Evolutionary conservation across 1,140 invertebrate genomes (phyloP).

Genomic region (Drosophila murphyi): DNA sequence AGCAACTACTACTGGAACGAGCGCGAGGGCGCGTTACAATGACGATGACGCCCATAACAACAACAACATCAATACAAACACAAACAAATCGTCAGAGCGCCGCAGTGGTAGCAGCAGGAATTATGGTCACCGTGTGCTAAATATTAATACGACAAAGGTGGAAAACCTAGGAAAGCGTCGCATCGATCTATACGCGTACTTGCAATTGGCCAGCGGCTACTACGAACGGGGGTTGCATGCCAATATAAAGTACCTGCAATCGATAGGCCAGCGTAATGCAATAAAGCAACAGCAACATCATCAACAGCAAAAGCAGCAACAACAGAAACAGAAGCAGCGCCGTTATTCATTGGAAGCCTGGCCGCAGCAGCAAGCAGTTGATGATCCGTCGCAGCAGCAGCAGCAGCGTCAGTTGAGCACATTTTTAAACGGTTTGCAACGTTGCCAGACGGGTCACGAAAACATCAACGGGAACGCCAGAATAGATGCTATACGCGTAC

Average conservation of each 20-base stretch:
- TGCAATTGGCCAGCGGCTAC: conserved; percentile 76
- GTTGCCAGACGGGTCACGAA: conserved; percentile 14
- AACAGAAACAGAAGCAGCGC: conserved; percentile 24
- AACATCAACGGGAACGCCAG: conserved; percentile 3
- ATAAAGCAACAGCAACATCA: conserved; percentile 38
- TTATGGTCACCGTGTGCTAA: conserved; percentile 60
- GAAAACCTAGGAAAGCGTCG: conserved; percentile 56
- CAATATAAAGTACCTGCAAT: conserved; percentile 77
- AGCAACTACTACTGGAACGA: conserved; percentile 16
- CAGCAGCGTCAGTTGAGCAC: conserved; percentile 33
- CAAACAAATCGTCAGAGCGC: neutral
- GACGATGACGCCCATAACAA: conserved; percentile 17
- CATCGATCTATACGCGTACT: conserved; percentile 62
- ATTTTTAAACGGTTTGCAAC: conserved; percentile 49
- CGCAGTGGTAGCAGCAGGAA: conserved; percentile 14
- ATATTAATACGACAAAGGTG: conserved; percentile 60
- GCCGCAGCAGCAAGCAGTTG: conserved; percentile 28
- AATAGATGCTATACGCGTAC: conserved; percentile 33
- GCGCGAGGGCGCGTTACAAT: conserved; percentile 17
- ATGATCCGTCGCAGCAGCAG: neutral
- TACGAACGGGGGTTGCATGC: conserved; percentile 72
- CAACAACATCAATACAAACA: conserved; percentile 32
- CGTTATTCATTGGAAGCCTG: conserved; percentile 21
- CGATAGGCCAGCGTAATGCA: conserved; percentile 68
- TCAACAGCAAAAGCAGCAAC: conserved; percentile 17